Evolutionary conservation across 2,888 invertebrate species (phyloP).

Genomic region (Microplitis manilae): DNA sequence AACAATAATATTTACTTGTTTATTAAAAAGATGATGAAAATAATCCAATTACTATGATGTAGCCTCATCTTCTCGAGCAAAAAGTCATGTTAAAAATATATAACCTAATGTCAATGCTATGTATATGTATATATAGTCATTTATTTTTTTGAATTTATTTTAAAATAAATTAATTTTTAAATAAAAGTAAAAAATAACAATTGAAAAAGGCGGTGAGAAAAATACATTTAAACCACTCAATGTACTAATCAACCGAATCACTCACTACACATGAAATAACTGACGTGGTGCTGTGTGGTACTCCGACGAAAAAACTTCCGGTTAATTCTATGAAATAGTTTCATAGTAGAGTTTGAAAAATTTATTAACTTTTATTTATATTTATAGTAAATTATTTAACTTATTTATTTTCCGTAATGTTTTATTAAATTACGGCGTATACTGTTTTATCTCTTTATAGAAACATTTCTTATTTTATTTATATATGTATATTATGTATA

Average conservation of each 20-base stretch:
- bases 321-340: slow-evolving; percentile 30
- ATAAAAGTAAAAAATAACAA: neutral
- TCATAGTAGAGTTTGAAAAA: neutral
- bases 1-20: slow-evolving; percentile 72
- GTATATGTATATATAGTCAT: slow-evolving; percentile 6
- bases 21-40: slow-evolving; percentile 76
- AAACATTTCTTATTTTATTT: too few relatives aligned
- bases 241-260: neutral
- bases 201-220: slow-evolving; percentile 6
- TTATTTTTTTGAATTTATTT: slow-evolving; percentile 11
- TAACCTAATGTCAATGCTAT: slow-evolving; percentile 15
- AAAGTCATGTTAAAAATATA: slow-evolving; percentile 50
- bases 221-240: neutral
- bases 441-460: neutral
- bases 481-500: too few relatives aligned
- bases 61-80: slow-evolving; percentile 75
- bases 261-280: slow-evolving; percentile 48
- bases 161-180: neutral
- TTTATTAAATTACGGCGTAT: neutral
- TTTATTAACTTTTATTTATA: neutral
- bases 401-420: neutral
- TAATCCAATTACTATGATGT: slow-evolving; percentile 76
- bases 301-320: slow-evolving; percentile 51
- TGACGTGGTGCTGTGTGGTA: slow-evolving; percentile 55
- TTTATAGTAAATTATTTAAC: neutral